A percentile compares a stretch with the other conserved stretches of the same genome.
phyloP scores from a whole-genome alignment of 2,888 invertebrate genomes.

The Cryptus viduatorius region DNA sequence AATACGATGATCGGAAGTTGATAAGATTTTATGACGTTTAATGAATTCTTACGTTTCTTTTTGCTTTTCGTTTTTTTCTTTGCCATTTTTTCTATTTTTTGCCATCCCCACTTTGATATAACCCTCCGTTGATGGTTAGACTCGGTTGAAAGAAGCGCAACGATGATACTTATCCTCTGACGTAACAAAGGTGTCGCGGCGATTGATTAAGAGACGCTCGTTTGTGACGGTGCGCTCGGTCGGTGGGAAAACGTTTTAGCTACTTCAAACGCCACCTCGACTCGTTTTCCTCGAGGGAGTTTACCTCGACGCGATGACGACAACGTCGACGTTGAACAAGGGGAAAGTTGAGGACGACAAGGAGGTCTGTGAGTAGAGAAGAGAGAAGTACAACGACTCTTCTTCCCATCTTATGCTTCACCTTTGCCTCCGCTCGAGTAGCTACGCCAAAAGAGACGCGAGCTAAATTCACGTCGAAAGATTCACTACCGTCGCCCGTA shows the following conservation, averaged over 20 bases:
- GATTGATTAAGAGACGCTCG: slow-evolving; percentile 56
- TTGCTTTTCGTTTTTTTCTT: background rate
- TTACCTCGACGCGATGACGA: slow-evolving; percentile 35
- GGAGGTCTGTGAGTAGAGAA: slow-evolving; percentile 40
- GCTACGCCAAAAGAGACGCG: slow-evolving; percentile 38
- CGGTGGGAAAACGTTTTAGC: slow-evolving; percentile 40
- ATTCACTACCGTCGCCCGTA: slow-evolving; percentile 37
- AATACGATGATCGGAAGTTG: no score
- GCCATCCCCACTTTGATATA: background rate
- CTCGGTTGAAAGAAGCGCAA: background rate
- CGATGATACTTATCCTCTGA: slow-evolving; percentile 26
- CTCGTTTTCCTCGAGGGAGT: slow-evolving; percentile 49
- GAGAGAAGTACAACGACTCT: slow-evolving; percentile 56
- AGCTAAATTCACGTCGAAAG: slow-evolving; percentile 53
- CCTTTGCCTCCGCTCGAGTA: slow-evolving; percentile 37
- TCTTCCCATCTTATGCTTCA: slow-evolving; percentile 28
- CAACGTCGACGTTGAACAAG: slow-evolving; percentile 15
- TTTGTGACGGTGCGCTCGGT: slow-evolving; percentile 44
- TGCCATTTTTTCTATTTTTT: background rate
- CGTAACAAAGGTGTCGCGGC: slow-evolving; percentile 42
- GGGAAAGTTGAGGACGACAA: slow-evolving; percentile 15
- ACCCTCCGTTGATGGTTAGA: background rate
- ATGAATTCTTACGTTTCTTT: background rate
- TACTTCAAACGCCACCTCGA: slow-evolving; percentile 56
- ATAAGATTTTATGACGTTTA: background rate